Conservation (phyloP, 2,888 invertebrate genomes). For the Coelogynopora nodosa region DNA sequence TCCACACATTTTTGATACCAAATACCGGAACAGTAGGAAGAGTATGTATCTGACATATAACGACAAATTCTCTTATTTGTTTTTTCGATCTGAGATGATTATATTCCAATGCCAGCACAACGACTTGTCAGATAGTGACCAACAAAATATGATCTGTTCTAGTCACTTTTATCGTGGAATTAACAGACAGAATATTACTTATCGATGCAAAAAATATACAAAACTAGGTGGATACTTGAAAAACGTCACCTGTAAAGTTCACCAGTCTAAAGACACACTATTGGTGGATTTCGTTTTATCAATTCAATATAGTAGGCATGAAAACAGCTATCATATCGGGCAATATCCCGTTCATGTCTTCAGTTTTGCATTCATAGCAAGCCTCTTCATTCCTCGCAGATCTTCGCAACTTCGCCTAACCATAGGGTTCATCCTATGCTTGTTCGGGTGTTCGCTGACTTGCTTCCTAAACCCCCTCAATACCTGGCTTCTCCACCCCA, state of each 20-base stretch:
- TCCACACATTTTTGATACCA: too few species aligned
- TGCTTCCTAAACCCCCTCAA: background rate
- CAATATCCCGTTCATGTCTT: background rate
- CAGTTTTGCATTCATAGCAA: background rate
- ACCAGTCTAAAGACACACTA: background rate
- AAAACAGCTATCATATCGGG: background rate
- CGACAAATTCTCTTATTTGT: too few species aligned
- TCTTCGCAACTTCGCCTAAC: background rate
- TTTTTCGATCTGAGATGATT: too few species aligned
- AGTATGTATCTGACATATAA: too few species aligned
- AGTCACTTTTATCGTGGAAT: background rate
- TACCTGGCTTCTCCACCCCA: background rate
- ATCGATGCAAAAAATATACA: background rate
- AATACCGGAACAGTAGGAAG: too few species aligned
- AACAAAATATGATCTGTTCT: background rate
- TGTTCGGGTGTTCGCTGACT: background rate
- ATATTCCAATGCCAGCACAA: background rate
- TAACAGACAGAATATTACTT: background rate
- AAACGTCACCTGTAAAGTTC: background rate
- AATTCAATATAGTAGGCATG: background rate
- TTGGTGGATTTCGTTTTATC: background rate
- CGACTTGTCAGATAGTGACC: background rate
- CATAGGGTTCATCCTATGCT: background rate
- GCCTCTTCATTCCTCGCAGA: background rate
- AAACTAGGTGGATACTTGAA: background rate